Conservation (phyloP, 2,113 vertebrate genomes). For the Pterophyllum scalare region DNA sequence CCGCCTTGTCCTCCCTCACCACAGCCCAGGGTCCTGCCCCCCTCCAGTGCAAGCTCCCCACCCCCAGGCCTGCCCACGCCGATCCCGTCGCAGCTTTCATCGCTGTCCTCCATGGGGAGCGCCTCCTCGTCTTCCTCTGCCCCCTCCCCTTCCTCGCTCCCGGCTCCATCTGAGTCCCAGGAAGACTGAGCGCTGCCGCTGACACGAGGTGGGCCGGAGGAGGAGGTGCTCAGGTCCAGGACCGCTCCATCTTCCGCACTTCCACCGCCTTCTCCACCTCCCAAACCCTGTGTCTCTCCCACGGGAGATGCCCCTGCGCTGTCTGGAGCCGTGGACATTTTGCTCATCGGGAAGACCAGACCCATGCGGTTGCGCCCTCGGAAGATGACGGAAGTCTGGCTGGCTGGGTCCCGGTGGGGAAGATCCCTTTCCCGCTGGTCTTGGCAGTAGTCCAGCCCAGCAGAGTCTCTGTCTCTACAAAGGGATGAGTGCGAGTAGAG, state of each 20-base stretch:
- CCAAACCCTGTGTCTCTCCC: conserved; percentile 56
- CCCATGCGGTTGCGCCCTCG: conserved; percentile 89
- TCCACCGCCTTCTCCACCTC: not conserved
- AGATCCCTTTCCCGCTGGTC: conserved; percentile 76
- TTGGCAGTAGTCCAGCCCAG: conserved; percentile 81
- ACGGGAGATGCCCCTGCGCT: conserved; percentile 68
- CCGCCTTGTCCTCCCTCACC: conserved; percentile 66
- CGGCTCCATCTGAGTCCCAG: conserved; percentile 91
- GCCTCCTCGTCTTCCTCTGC: conserved; percentile 73
- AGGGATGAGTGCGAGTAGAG: conserved; percentile 82
- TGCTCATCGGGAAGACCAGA: conserved; percentile 89
- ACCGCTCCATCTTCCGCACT: conserved; percentile 83
- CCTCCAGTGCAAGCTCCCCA: conserved; percentile 77
- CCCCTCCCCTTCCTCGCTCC: conserved; percentile 88
- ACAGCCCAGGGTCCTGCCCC: conserved; percentile 80
- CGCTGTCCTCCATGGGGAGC: conserved; percentile 83
- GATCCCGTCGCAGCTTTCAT: conserved; percentile 88
- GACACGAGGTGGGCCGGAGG: conserved; percentile 72
- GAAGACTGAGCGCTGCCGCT: conserved; percentile 85
- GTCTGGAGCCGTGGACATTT: conserved; percentile 77
- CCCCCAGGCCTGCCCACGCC: conserved; percentile 62
- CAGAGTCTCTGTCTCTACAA: conserved; percentile 81
- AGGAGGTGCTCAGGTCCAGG: conserved; percentile 93
- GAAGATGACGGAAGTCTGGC: conserved; percentile 92
- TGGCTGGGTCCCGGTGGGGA: conserved; percentile 77